Evolutionary conservation across 2,797 vertebrate genomes (phyloP).

Genomic region (Chrosomus eos): DNA sequence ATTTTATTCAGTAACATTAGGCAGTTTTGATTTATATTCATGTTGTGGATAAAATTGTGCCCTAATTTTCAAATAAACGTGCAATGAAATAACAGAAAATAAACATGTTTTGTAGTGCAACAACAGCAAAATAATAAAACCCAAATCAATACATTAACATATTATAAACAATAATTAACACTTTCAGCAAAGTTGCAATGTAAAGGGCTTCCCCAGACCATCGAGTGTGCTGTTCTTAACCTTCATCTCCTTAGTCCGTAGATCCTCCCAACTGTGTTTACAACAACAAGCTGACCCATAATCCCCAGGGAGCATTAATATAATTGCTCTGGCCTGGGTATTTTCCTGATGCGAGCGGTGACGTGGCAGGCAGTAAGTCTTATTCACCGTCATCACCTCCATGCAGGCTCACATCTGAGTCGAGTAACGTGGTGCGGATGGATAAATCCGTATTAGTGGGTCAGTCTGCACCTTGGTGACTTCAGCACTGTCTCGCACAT

Average conservation of each 20-base stretch:
- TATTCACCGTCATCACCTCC: slow-evolving; percentile 36
- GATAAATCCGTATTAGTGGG: slow-evolving; percentile 8
- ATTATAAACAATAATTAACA: not conserved
- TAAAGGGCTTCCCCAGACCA: slow-evolving; percentile 18
- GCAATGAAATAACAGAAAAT: not conserved
- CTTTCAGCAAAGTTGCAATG: not conserved
- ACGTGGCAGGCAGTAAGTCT: slow-evolving; percentile 37
- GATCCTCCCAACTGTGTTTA: slow-evolving; percentile 20
- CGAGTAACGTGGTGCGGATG: not conserved
- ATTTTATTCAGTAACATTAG: too few species aligned
- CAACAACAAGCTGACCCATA: slow-evolving; percentile 45
- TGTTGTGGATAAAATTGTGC: not conserved
- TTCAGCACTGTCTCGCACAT: not conserved
- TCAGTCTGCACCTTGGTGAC: slow-evolving; percentile 10
- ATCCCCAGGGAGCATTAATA: slow-evolving; percentile 42
- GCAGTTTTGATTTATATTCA: too few species aligned
- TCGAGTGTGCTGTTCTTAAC: not conserved
- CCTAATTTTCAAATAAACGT: not conserved
- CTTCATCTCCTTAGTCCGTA: not conserved
- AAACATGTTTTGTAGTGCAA: not conserved
- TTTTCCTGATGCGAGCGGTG: slow-evolving; percentile 52
- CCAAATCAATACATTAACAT: not conserved
- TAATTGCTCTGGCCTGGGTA: slow-evolving; percentile 53
- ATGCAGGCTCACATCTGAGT: slow-evolving; percentile 9
- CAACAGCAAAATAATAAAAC: not conserved